Base-by-base conservation (phyloP, 2,113 vertebrate species). In the Eulemur rufifrons region DNA sequence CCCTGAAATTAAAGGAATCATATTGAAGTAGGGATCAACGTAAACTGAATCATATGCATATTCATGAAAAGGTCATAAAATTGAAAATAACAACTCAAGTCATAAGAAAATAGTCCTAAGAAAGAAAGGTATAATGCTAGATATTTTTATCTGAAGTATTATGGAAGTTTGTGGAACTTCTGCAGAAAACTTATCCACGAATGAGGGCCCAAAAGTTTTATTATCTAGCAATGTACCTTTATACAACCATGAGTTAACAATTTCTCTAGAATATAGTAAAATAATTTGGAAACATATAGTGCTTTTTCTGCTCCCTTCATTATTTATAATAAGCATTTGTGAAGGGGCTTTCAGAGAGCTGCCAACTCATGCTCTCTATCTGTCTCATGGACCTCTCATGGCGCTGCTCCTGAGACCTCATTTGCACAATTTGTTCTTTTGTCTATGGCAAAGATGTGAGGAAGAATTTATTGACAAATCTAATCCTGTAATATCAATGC, bases 1-100 rank as follows among this genome's bases (percentile, higher is more conserved):
- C 23, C 1, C 18, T 89, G 17, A 96, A 94, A 73, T 89, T 64
- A 92, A 77, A 86, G 21, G 25, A 92, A 89, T 71, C 34, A 89
- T 77, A 42, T 50, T 84, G 59, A 85, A 54, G 7, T 61, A 66
- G 8, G 42, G 7, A 84, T 77, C 37, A 39, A 86, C 27, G 34
- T 18, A 83, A 80, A 20, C 21, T 45, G 42, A 45, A 77, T 45
- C 18, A 39, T 50, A 66, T 66, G 39, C 29, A 52, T 93, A 91
- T 59, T 86, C 34, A 64, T 71, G 47, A 93, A 45, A 45, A 76
- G 47, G 45, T 81, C 56, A 92, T 66, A 87, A 83, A 54, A 83
- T 15, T 71, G 23, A 83, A 66, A 11, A 77, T 29, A 37, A 81
- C 37, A 91, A 61, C n/a, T 21, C 29, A 86, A 71, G 27, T n/a